Evolutionary conservation across 1,140 invertebrate genomes (phyloP).

Genomic region (Cherax quadricarinatus): DNA sequence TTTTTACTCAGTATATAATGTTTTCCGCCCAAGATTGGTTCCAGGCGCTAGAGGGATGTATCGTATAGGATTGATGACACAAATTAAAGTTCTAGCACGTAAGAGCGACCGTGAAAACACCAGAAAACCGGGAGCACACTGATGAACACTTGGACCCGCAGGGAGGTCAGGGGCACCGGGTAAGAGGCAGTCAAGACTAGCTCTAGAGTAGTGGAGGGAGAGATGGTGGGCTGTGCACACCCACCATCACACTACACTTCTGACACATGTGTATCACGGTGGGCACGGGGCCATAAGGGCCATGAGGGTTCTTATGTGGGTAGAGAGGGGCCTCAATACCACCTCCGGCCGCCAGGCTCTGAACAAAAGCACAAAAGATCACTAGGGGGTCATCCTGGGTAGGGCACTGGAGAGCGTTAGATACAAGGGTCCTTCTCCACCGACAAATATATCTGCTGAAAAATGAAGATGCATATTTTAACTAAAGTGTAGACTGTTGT

Average conservation of each 20-base stretch:
- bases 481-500: too few species aligned
- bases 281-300: background rate
- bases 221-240: background rate
- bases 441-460: too few species aligned
- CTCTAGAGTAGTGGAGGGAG: background rate
- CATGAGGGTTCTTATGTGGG: background rate
- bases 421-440: constrained; percentile 20
- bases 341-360: too few species aligned
- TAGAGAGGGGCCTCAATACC: too few species aligned
- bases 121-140: too few species aligned
- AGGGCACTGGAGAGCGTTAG: background rate
- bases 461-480: too few species aligned
- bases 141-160: background rate
- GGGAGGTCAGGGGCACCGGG: background rate
- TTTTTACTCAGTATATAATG: too few species aligned
- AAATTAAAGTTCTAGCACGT: too few species aligned
- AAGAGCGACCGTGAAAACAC: too few species aligned
- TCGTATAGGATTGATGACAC: too few species aligned
- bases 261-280: background rate
- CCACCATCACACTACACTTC: background rate
- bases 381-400: background rate
- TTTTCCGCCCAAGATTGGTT: too few species aligned
- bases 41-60: too few species aligned
- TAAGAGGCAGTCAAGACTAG: background rate
- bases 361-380: background rate